Evolutionary conservation across 2,888 invertebrate species (phyloP).

Genomic region (Trissonchulus sp.): DNA sequence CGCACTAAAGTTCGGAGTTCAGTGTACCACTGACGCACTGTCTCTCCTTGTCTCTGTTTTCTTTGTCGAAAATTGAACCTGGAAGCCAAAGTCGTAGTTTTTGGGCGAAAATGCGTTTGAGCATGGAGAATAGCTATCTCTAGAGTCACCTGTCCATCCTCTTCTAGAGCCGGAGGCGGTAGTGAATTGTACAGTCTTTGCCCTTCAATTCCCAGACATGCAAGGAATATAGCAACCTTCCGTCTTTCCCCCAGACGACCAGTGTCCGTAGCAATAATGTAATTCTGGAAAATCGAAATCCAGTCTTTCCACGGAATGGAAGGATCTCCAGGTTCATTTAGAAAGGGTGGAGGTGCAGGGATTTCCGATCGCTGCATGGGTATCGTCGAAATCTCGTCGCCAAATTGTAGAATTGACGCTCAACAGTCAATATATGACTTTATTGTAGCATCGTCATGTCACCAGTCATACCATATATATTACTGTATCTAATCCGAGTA

Average conservation of each 20-base stretch:
- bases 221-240: too few relatives aligned
- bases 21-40: not conserved
- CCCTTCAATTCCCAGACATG: not conserved
- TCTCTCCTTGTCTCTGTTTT: not conserved
- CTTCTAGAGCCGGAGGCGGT: not conserved
- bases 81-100: not conserved
- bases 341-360: not conserved
- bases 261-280: not conserved
- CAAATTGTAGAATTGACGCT: too few relatives aligned
- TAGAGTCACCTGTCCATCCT: not conserved
- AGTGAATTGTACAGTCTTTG: not conserved
- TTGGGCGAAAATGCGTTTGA: not conserved
- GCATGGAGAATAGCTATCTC: not conserved
- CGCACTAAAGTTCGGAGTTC: not conserved
- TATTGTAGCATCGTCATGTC: too few relatives aligned
- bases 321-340: not conserved
- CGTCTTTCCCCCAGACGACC: not conserved
- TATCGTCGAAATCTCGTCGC: not conserved
- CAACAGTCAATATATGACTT: too few relatives aligned
- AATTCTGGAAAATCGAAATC: not conserved
- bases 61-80: not conserved
- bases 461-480: too few relatives aligned
- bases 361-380: not conserved
- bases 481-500: too few relatives aligned
- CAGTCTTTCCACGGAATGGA: not conserved